Percentiles rank a stretch among this genome's conserved stretches.
These are phyloP conservation scores for Gracilinanus agilis DNA, from an alignment of 2,113 vertebrate species.

Conservation along the genomic window DNA sequence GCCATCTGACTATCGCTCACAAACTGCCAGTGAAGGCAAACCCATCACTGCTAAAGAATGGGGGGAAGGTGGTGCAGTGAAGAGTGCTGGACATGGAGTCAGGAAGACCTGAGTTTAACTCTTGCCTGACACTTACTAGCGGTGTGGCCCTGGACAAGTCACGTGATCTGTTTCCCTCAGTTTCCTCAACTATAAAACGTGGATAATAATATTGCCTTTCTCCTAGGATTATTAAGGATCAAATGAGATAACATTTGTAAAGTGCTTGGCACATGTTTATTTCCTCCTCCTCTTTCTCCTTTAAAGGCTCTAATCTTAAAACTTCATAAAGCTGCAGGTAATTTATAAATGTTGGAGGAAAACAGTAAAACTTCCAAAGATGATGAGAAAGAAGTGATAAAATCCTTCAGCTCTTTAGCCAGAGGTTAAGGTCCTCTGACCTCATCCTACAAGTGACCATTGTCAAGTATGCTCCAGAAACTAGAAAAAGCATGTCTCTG, in stretches of 20 bases:
- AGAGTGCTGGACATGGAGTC: neutral
- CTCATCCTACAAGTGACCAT: neutral
- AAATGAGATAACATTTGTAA: neutral
- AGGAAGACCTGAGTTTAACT: neutral
- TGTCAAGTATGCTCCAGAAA: neutral
- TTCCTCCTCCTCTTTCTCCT: neutral
- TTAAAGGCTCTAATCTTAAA: neutral
- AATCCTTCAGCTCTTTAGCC: neutral
- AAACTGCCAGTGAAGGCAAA: neutral
- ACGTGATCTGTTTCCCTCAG: neutral
- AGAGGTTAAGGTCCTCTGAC: neutral
- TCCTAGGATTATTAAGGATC: neutral
- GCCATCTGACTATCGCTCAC: neutral
- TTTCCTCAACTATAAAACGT: neutral
- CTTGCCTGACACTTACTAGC: neutral
- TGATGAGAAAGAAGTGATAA: neutral
- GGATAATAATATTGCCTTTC: neutral
- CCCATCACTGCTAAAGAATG: neutral
- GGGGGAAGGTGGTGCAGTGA: neutral
- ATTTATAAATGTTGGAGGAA: neutral
- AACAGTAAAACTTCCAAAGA: neutral
- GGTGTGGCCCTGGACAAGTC: neutral
- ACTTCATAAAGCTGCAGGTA: neutral
- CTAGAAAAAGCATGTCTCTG: neutral
- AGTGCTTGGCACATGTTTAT: neutral